These are phyloP conservation scores for Mionectes macconnelli DNA, from an alignment of 2,113 vertebrate genomes.

Conservation along the genomic window DNA sequence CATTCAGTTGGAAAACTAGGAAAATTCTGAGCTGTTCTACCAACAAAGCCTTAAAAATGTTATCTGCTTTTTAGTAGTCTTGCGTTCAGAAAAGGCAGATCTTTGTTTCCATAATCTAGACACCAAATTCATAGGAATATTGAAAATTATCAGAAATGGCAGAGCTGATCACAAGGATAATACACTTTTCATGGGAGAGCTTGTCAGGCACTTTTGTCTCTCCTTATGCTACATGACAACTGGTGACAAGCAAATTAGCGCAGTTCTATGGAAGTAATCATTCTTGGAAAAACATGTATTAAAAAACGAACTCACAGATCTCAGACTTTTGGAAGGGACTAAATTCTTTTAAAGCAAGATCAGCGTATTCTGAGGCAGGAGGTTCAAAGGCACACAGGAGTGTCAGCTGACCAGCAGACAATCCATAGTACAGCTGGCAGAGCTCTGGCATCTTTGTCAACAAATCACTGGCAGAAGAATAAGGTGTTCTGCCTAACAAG, in stretches of 20 bases:
- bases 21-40: neutral
- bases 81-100: neutral
- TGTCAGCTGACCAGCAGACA: neutral
- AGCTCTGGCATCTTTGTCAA: neutral
- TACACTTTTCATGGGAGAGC: neutral
- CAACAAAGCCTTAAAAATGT: neutral
- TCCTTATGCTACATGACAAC: neutral
- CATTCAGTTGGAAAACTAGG: neutral
- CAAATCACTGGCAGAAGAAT: neutral
- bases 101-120: neutral
- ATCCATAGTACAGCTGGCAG: neutral
- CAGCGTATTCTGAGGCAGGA: neutral
- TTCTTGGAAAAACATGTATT: neutral
- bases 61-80: neutral
- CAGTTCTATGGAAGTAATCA: neutral
- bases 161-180: neutral
- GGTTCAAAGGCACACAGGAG: neutral
- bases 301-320: neutral
- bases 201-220: neutral
- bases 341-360: neutral
- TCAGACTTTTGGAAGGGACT: neutral
- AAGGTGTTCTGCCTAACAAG: neutral
- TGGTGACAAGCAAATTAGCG: neutral
- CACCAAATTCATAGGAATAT: neutral
- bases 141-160: neutral